phyloP scores from a whole-genome alignment of 2,888 invertebrate genomes.

The Meliscaeva auricollis region DNA sequence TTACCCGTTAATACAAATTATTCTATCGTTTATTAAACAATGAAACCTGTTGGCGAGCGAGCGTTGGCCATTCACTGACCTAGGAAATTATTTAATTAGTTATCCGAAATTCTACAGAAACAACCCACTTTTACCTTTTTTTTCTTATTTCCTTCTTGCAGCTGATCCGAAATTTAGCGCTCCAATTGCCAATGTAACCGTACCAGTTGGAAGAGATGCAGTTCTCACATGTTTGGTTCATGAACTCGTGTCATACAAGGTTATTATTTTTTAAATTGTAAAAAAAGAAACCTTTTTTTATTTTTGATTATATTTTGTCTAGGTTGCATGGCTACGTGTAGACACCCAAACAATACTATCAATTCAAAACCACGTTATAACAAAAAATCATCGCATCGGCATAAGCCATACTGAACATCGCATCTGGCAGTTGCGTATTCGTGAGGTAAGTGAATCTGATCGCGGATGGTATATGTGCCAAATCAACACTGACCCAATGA shows the following conservation, averaged over 20 bases:
- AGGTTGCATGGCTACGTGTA: constrained; percentile 95
- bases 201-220: constrained; percentile 93
- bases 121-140: no score
- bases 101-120: no score
- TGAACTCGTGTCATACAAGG: constrained; percentile 93
- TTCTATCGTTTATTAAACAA: no score
- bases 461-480: constrained; percentile 96
- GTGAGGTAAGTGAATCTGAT: constrained; percentile 93
- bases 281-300: not conserved
- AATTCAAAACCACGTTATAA: constrained; percentile 95
- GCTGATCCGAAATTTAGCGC: constrained; percentile 92
- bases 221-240: constrained; percentile 92
- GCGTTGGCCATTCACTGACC: no score
- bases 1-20: no score
- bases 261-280: constrained; percentile 83
- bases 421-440: constrained; percentile 94
- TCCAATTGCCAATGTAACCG: constrained; percentile 93
- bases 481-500: constrained; percentile 96
- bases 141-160: constrained; percentile 84
- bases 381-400: constrained; percentile 93
- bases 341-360: constrained; percentile 96
- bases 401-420: constrained; percentile 93
- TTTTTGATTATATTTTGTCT: constrained; percentile 71
- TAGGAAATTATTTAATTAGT: no score
- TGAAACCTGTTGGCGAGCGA: no score